Evolutionary conservation across 1,140 invertebrate genomes (phyloP), one percentile per base, ranked within the genome.

Genomic region (Olivierus martensii): DNA sequence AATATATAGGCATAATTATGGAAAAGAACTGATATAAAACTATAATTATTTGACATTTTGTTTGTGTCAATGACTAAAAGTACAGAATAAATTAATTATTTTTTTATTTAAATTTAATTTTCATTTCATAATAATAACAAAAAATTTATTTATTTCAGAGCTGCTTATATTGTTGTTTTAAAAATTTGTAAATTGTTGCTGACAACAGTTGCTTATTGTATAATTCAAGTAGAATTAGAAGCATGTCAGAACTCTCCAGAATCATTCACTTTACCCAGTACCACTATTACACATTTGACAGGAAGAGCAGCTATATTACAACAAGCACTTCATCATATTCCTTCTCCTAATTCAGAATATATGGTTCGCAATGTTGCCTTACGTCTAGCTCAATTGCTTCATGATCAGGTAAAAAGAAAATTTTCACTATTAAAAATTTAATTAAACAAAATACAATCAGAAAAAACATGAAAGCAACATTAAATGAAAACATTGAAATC

Each of bases 111-210:
- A n/a, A n/a, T n/a, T n/a, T n/a, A n/a, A n/a, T n/a, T n/a, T n/a
- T n/a, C n/a, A n/a, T n/a, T n/a, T n/a, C n/a, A n/a, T n/a, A n/a
- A n/a, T n/a, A n/a, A n/a, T n/a, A n/a, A n/a, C n/a, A n/a, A n/a
- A n/a, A n/a, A n/a, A n/a, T n/a, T n/a, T n/a, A n/a, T n/a, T n/a
- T n/a, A 51, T 62, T 66, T 15, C 64, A 78, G 78, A 63, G 81
- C 84, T 42, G 88, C 88, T 0, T 91, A 88, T 69, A 74, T 91
- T 59, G 82, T 86, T 44, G 81, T 93, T 45, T 72, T 97, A 46
- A 87, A 89, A 67, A 74, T 96, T 46, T 83, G 81, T 48, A 96
- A 95, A 71, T 68, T 96, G 21, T 77, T 91, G 56, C 72, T 96
- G 51, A 70, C 72, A 3, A 91, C 85, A 10, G 82, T 91, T 73